Base-by-base conservation (phyloP, 2,888 invertebrate genomes). In the Marasmarcha lunaedactyla region DNA sequence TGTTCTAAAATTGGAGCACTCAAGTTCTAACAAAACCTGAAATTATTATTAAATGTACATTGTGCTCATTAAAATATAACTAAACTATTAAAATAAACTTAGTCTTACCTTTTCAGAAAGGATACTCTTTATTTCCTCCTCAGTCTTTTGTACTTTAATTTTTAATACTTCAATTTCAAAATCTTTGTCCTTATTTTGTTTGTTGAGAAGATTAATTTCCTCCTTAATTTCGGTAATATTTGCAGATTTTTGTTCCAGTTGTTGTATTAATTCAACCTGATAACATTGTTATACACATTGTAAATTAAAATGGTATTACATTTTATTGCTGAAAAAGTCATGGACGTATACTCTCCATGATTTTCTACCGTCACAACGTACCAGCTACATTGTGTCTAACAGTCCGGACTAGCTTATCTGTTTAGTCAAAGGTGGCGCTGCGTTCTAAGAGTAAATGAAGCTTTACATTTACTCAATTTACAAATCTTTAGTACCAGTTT, bases 251-350 rank as follows among this genome's bases (percentile, higher is more conserved):
- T 72, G 47, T 47, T 78, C 70, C 50, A 85, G 55, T 59, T 81
- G 81, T 42, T 79, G 64, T 47, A 71, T 62, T 25, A 84, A 60
- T 57, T 84, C 84, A 11, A 70, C 57, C 70, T 83, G 46, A 44
- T 69, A 65, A 14, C 55, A 52, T 36, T 43, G n/a, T 30, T 10
- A 9, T 35, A n/a, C 25, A 33, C 12, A 2, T 36, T 14, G 11
- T 12, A 14, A 34, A 1, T 30, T 27, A 33, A 30, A 14, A n/a
- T n/a, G n/a, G n/a, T n/a, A n/a, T n/a, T n/a, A n/a, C n/a, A n/a
- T n/a, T n/a, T n/a, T n/a, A n/a, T n/a, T n/a, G n/a, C n/a, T n/a
- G n/a, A n/a, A n/a, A n/a, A n/a, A n/a, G n/a, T n/a, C n/a, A n/a
- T n/a, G n/a, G n/a, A n/a, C n/a, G n/a, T n/a, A n/a, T n/a, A n/a